Percentiles rank a stretch among this genome's conserved stretches.
phyloP scores from a whole-genome alignment of 2,113 vertebrate species.

The Callocephalon fimbriatum region DNA sequence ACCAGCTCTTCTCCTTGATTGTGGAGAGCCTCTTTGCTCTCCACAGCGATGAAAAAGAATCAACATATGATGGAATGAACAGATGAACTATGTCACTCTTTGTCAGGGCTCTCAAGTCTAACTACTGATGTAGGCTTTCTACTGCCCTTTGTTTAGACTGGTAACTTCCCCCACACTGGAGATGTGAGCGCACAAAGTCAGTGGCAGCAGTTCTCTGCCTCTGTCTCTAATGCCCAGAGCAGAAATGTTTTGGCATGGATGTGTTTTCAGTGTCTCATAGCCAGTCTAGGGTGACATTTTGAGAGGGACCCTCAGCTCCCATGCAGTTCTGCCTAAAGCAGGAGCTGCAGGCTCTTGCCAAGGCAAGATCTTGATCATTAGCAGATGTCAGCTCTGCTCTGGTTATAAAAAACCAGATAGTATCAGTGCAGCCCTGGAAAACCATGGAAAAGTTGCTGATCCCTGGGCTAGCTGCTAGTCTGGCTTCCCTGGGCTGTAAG shows the following conservation, averaged over 20 bases:
- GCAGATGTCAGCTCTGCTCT: background rate
- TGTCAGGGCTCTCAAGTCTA: background rate
- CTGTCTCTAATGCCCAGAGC: background rate
- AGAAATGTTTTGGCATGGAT: background rate
- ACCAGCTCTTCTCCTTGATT: background rate
- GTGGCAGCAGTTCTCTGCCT: background rate
- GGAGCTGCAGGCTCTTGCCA: background rate
- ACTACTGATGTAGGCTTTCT: background rate
- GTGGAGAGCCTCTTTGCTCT: background rate
- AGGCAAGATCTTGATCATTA: background rate
- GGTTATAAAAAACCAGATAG: background rate
- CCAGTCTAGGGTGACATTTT: background rate
- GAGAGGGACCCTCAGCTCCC: background rate
- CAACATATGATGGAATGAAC: background rate
- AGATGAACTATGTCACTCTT: background rate
- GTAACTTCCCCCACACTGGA: background rate
- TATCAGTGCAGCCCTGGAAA: background rate
- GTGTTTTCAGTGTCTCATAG: background rate
- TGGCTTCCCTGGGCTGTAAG: background rate
- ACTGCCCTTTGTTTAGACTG: accelerated
- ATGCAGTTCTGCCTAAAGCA: background rate
- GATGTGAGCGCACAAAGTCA: background rate
- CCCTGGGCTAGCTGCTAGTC: background rate
- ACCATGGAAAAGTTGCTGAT: background rate
- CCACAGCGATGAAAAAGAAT: background rate